phyloP scores from a whole-genome alignment of 2,113 vertebrate genomes.

The Seriola rivoliana region DNA sequence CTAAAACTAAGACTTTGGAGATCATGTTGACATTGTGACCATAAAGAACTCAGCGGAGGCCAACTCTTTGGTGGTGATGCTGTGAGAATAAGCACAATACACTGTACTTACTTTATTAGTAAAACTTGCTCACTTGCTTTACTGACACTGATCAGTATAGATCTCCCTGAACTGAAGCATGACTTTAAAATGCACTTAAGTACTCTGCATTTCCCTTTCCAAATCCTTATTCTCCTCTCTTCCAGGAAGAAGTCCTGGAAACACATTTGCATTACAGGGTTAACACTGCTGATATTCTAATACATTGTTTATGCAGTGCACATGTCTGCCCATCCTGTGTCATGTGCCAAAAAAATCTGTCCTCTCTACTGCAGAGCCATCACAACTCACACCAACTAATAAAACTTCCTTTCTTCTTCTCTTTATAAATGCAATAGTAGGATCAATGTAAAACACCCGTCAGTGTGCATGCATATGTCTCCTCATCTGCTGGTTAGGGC shows the following conservation, averaged over 20 bases:
- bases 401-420: constrained; percentile 28
- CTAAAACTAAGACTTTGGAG: constrained; percentile 13
- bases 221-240: background rate
- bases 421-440: constrained; percentile 44
- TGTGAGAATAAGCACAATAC: background rate
- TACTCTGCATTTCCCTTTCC: background rate
- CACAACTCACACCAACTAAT: constrained; percentile 34
- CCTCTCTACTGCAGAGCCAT: constrained; percentile 36
- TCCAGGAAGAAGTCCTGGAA: background rate
- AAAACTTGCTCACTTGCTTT: background rate
- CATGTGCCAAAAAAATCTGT: constrained; percentile 39
- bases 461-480: constrained; percentile 1
- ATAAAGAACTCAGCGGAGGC: background rate
- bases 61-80: background rate
- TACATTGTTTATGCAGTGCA: constrained; percentile 29
- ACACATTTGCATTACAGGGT: background rate
- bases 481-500: constrained; percentile 35
- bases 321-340: constrained; percentile 2
- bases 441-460: constrained; percentile 46
- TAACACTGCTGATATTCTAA: constrained; percentile 29
- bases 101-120: background rate
- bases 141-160: background rate
- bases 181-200: background rate
- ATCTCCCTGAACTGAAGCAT: background rate
- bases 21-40: background rate